phyloP scores from a whole-genome alignment of 2,888 invertebrate genomes.

The Dioctria rufipes region DNA sequence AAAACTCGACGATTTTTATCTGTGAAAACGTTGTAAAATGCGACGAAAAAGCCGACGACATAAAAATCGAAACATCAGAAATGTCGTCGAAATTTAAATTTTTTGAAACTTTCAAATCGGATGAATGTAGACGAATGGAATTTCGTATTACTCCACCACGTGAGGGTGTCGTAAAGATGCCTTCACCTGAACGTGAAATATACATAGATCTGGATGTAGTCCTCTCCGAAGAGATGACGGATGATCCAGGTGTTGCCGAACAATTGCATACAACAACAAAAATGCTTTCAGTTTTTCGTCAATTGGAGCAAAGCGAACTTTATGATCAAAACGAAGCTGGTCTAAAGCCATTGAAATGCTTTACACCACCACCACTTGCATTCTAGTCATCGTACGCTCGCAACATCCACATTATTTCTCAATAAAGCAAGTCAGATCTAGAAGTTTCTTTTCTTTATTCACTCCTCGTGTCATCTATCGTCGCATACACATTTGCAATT shows the following conservation, averaged over 20 bases:
- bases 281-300: slow-evolving; percentile 90
- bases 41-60: slow-evolving; percentile 82
- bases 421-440: no score
- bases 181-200: slow-evolving; percentile 74
- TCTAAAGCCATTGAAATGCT: slow-evolving; percentile 88
- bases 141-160: slow-evolving; percentile 93
- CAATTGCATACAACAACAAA: slow-evolving; percentile 83
- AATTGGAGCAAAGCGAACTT: slow-evolving; percentile 84
- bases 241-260: slow-evolving; percentile 73
- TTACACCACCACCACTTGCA: slow-evolving; percentile 93
- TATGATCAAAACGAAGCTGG: slow-evolving; percentile 72
- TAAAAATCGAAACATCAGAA: slow-evolving; percentile 85
- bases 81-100: slow-evolving; percentile 90
- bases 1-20: no score
- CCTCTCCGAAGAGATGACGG: slow-evolving; percentile 75
- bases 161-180: slow-evolving; percentile 79
- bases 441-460: no score
- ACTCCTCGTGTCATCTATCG: no score
- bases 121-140: slow-evolving; percentile 78
- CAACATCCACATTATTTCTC: no score
- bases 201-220: slow-evolving; percentile 83
- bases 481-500: no score
- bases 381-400: no score
- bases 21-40: slow-evolving; percentile 81
- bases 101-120: slow-evolving; percentile 88